Evolutionary conservation across 2,797 vertebrate genomes (phyloP).

Genomic region (Phoebastria nigripes): DNA sequence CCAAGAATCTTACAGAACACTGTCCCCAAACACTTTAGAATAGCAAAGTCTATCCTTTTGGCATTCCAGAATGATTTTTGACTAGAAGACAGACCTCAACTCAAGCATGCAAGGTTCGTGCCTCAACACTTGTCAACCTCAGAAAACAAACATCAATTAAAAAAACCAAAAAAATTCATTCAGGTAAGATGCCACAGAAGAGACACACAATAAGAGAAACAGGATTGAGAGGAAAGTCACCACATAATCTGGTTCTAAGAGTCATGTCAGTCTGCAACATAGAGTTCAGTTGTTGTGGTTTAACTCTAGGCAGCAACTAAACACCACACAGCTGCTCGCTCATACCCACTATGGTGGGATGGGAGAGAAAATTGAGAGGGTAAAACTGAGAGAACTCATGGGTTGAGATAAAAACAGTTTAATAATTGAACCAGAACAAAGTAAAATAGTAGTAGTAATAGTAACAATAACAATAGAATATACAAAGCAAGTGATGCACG

Average conservation of each 20-base stretch:
- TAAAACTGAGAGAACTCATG: no score
- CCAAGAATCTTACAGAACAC: background rate
- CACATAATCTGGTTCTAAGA: background rate
- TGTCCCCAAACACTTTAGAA: background rate
- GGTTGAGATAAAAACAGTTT: no score
- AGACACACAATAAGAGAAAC: background rate
- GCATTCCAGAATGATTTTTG: background rate
- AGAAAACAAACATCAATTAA: background rate
- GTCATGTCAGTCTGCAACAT: background rate
- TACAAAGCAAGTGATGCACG: no score
- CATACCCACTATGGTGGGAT: no score
- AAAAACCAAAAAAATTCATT: background rate
- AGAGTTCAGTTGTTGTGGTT: background rate
- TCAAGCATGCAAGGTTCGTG: background rate
- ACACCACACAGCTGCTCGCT: no score
- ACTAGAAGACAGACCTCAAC: background rate
- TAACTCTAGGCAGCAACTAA: no score
- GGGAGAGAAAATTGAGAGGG: no score
- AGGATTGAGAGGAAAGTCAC: background rate
- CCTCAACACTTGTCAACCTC: background rate
- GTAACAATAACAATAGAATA: no score
- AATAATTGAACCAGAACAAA: no score
- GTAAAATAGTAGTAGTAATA: no score
- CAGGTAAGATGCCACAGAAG: background rate
- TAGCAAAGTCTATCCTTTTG: background rate